phyloP scores from a whole-genome alignment of 2,888 invertebrate genomes.

The Nysson spinosus region DNA sequence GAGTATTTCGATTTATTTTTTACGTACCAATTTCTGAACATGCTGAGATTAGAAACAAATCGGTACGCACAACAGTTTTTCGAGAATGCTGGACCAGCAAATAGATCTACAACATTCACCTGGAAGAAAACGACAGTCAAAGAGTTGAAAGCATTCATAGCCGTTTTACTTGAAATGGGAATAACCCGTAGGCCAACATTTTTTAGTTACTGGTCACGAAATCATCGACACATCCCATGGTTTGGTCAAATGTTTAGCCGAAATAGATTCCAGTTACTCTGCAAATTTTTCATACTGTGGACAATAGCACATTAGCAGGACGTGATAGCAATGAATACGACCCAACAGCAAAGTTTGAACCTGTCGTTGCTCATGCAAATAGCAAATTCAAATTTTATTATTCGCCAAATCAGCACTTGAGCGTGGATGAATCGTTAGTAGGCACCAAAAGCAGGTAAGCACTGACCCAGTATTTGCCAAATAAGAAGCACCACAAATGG shows the following conservation, averaged over 20 bases:
- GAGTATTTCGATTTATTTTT: constrained; percentile 38
- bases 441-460: constrained; percentile 50
- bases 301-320: constrained; percentile 35
- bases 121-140: constrained; percentile 26
- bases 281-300: constrained; percentile 32
- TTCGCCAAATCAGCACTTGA: constrained; percentile 50
- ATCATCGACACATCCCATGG: constrained; percentile 36
- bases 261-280: constrained; percentile 38
- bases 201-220: constrained; percentile 39
- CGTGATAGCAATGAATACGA: constrained; percentile 51
- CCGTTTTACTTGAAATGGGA: constrained; percentile 36
- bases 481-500: constrained; percentile 59
- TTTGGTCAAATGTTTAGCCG: too few relatives aligned
- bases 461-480: constrained; percentile 57
- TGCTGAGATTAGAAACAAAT: constrained; percentile 29
- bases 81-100: constrained; percentile 12
- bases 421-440: constrained; percentile 58
- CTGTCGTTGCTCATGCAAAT: constrained; percentile 58
- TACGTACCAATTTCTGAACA: constrained; percentile 19
- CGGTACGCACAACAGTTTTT: constrained; percentile 25
- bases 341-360: constrained; percentile 50
- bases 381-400: constrained; percentile 52
- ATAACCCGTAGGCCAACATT: constrained; percentile 32
- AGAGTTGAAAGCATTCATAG: constrained; percentile 32
- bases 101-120: constrained; percentile 11